A percentile compares a stretch with the other conserved stretches of the same genome.
Conservation (phyloP, 92 coral and sea anemone species). For the Paragorgia papillata region DNA sequence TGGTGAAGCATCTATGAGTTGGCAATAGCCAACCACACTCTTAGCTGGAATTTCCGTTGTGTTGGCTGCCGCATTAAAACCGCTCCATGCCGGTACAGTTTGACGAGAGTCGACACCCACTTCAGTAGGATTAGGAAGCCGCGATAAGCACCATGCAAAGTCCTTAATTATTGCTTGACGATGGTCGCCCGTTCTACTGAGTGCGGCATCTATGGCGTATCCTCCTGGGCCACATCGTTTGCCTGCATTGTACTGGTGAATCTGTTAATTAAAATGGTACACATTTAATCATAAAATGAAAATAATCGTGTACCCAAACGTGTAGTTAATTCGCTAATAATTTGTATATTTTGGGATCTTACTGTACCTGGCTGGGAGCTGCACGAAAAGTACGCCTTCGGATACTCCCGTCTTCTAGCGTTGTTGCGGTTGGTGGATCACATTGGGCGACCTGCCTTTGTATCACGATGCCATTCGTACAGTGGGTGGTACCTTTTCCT, state of each 20-base stretch:
- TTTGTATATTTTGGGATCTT: not conserved
- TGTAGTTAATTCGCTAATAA: not conserved
- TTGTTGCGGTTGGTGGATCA: constrained; percentile 60
- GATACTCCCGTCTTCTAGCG: constrained; percentile 58
- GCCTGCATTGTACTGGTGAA: no score
- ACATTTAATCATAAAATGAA: no score
- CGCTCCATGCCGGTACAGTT: constrained; percentile 61
- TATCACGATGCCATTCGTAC: no score
- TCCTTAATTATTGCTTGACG: constrained; percentile 52
- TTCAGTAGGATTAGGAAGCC: constrained; percentile 48
- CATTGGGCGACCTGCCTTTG: no score
- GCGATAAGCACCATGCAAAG: constrained; percentile 71
- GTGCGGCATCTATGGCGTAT: no score
- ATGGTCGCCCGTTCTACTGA: constrained; percentile 21
- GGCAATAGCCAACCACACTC: constrained; percentile 64
- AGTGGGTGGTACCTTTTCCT: constrained; percentile 71
- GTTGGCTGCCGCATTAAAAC: constrained; percentile 49
- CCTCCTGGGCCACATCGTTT: no score
- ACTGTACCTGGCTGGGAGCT: no score
- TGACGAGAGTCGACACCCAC: constrained; percentile 40
- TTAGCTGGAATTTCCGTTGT: constrained; percentile 44
- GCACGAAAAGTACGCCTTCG: constrained; percentile 28
- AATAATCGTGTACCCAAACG: no score
- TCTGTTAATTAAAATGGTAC: no score
- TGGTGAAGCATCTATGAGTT: constrained; percentile 70